Base-by-base conservation (phyloP, 2,113 vertebrate species). In the Syrrhaptes paradoxus region DNA sequence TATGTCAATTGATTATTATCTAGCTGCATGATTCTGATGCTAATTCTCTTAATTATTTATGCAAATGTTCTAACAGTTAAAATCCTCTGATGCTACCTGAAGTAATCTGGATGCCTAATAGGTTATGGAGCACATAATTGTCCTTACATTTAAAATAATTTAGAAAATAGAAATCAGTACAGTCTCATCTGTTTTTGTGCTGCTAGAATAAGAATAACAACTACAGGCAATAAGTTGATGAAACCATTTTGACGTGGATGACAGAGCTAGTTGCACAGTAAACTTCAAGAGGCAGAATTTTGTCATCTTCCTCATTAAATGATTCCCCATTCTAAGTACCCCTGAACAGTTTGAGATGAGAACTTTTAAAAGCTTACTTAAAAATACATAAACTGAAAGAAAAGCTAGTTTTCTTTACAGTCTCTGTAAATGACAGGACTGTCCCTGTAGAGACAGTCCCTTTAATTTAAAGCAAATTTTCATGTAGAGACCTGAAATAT, bases 41-140 rank as follows among this genome's bases (percentile, higher is more conserved):
- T 94, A 95, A 97, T 97, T 95, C 71, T 93, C 81, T 85, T 95
- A 89, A 96, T 96, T 96, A 96, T 96, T 97, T 92, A 83, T 94
- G 95, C 89, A 88, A 97, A 95, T 96, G 14, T 76, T 79, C 71
- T 79, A 96, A 90, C 78, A 85, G 95, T 82, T 93, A 88, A 94
- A 95, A 97, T 73, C 70, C 68, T 90, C 58, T 81, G 93, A 95
- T 90, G 79, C 75, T 90, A 94, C 81, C 74, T 96, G 88, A 94
- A 93, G 82, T 94, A 93, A 82, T 92, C 94, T 83, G 71, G 93
- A 92, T 91, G 25, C 63, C 49, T 89, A 85, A 89, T 82, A 90
- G n/a, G 62, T 18, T 57, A 65, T 52, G 74, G 48, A 91, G 71
- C 82, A 91, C 62, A 80, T 95, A 96, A 91, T 95, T 93, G 36